Percentiles rank a stretch among this genome's conserved stretches.
Conservation (phyloP, 1,140 invertebrate species). For the Liolophura sinensis region DNA sequence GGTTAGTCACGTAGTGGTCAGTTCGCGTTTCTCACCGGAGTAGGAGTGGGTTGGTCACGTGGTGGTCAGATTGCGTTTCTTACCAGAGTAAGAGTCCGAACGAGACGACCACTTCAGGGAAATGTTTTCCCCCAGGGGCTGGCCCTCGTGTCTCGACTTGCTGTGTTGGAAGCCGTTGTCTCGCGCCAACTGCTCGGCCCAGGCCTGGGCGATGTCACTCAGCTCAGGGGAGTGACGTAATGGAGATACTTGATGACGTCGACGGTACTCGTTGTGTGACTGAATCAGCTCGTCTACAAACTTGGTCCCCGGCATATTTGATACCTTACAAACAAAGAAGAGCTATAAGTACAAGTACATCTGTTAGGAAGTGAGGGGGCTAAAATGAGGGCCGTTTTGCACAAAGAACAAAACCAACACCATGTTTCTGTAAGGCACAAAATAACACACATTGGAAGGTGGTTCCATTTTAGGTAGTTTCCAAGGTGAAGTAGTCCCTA, state of each 20-base stretch:
- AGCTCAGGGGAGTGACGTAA: slow-evolving; percentile 63
- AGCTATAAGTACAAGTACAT: no score
- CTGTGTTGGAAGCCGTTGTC: slow-evolving; percentile 75
- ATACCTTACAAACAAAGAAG: slow-evolving; percentile 12
- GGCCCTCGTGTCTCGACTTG: slow-evolving; percentile 32
- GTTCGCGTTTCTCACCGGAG: not conserved
- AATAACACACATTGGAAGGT: no score
- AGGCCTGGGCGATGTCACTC: slow-evolving; percentile 80
- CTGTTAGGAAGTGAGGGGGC: no score
- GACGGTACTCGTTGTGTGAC: slow-evolving; percentile 78
- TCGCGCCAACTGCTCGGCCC: slow-evolving; percentile 75
- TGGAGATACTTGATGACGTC: slow-evolving; percentile 68
- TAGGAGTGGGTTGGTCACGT: not conserved
- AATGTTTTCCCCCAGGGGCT: slow-evolving; percentile 52
- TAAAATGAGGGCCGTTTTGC: no score
- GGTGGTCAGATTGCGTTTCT: not conserved
- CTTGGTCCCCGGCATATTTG: slow-evolving; percentile 22
- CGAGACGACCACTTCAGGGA: slow-evolving; percentile 48
- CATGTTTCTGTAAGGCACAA: no score
- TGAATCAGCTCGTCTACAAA: slow-evolving; percentile 55
- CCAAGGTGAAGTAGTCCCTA: no score
- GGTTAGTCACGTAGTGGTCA: not conserved
- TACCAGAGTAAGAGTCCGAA: slow-evolving; percentile 35
- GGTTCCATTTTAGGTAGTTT: no score
- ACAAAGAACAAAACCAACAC: no score